Evolutionary conservation across 2,797 vertebrate genomes (phyloP).

Genomic region (Echiichthys vipera): DNA sequence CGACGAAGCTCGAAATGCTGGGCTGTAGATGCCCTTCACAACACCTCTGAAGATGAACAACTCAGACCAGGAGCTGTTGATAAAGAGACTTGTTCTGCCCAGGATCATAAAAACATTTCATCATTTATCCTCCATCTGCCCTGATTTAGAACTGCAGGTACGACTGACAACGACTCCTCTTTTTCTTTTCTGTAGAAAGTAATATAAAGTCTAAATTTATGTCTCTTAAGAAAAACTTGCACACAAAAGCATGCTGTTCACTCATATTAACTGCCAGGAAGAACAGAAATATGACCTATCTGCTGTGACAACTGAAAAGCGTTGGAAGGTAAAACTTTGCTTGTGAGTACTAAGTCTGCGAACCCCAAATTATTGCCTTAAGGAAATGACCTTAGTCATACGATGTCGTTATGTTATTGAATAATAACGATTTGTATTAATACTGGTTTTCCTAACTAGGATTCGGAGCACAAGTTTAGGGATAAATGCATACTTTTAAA

Average conservation of each 20-base stretch:
- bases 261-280: neutral
- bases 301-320: neutral
- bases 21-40: conserved; percentile 63
- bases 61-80: conserved; percentile 51
- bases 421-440: neutral
- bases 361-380: neutral
- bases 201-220: neutral
- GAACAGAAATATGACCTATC: neutral
- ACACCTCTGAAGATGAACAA: conserved; percentile 68
- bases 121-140: conserved; percentile 49
- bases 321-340: neutral
- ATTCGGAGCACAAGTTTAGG: neutral
- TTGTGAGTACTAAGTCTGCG: neutral
- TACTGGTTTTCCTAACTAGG: neutral
- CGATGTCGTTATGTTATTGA: too few species aligned
- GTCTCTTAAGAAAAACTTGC: neutral
- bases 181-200: neutral
- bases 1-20: conserved; percentile 67
- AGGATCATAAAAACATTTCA: conserved; percentile 49
- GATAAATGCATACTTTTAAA: neutral
- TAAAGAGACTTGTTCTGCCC: conserved; percentile 53
- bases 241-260: neutral
- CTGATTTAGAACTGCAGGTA: conserved; percentile 29
- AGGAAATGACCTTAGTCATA: neutral
- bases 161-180: neutral